A percentile compares a stretch with the other conserved stretches of the same genome.
Conservation (phyloP, 1,140 invertebrate genomes). For the Heliconius melpomene region DNA sequence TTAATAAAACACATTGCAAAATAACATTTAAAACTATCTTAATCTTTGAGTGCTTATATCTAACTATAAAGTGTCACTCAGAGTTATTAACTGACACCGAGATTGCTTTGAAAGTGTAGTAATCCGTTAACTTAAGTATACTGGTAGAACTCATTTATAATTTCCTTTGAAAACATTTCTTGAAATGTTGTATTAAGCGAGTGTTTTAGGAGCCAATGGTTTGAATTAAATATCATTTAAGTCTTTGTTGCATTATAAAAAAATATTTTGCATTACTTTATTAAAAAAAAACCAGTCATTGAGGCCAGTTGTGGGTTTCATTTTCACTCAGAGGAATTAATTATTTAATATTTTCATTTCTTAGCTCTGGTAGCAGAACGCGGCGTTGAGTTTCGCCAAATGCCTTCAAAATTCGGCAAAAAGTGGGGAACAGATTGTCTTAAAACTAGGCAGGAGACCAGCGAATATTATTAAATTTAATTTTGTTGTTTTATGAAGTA, state of each 20-base stretch:
- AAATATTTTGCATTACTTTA: too few species aligned
- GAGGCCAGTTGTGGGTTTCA: too few species aligned
- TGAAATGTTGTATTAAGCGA: background rate
- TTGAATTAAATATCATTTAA: background rate
- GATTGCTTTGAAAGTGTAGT: background rate
- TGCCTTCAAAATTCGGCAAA: background rate
- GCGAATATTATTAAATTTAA: too few species aligned
- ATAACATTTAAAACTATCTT: background rate
- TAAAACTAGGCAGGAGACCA: background rate
- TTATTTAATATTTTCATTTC: background rate
- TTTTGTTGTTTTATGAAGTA: too few species aligned
- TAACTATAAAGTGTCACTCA: background rate
- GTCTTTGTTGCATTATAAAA: background rate
- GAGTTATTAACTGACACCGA: background rate
- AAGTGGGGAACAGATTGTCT: background rate
- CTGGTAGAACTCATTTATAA: background rate
- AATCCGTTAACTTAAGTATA: conserved; percentile 3
- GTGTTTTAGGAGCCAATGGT: background rate
- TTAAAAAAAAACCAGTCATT: too few species aligned
- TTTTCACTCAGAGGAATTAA: background rate
- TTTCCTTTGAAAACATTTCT: conserved; percentile 1
- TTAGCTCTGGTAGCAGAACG: too few species aligned
- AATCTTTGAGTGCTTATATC: conserved; percentile 1
- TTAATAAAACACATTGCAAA: background rate
- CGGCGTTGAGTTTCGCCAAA: too few species aligned